Evolutionary conservation across 2,113 vertebrate species (phyloP).

Genomic region (Pseudolaguvia tuberculata): DNA sequence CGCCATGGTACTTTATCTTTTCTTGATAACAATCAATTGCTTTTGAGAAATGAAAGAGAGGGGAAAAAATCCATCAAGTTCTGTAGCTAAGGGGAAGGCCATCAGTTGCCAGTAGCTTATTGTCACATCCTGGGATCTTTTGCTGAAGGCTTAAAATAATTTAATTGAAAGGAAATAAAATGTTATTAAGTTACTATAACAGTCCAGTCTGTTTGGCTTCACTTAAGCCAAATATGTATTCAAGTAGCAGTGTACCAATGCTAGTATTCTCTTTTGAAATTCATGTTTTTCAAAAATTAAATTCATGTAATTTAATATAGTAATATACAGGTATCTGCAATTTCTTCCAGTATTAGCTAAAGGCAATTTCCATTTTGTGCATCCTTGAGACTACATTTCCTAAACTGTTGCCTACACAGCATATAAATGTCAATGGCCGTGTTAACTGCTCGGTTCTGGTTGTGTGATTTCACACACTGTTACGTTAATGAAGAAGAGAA

Average conservation of each 20-base stretch:
- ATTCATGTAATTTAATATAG: conserved; percentile 26
- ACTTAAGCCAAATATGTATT: conserved; percentile 13
- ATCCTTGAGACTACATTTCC: conserved; percentile 21
- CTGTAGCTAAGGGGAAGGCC: conserved; percentile 25
- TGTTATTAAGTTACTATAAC: conserved; percentile 23
- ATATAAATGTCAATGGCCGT: conserved; percentile 13
- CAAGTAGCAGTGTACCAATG: background rate
- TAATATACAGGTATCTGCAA: background rate
- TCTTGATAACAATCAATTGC: conserved; percentile 44
- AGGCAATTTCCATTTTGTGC: conserved; percentile 21
- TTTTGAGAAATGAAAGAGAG: conserved; percentile 26
- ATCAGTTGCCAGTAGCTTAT: conserved; percentile 26
- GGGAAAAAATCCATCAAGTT: conserved; percentile 23
- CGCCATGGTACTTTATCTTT: conserved; percentile 9
- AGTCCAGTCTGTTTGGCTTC: conserved; percentile 21
- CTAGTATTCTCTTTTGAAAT: conserved; percentile 10
- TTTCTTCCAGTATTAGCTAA: conserved; percentile 2
- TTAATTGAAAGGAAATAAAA: conserved; percentile 6
- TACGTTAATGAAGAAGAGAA: conserved; percentile 1
- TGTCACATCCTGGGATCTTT: conserved; percentile 15
- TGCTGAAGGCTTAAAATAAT: conserved; percentile 25
- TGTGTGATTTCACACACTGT: conserved; percentile 20
- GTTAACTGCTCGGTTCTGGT: conserved; percentile 21
- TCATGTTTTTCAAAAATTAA: background rate
- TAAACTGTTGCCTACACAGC: conserved; percentile 25